These are phyloP conservation scores for Drosophila multiciliata DNA, from an alignment of 2,888 invertebrate genomes.

Conservation along the genomic window DNA sequence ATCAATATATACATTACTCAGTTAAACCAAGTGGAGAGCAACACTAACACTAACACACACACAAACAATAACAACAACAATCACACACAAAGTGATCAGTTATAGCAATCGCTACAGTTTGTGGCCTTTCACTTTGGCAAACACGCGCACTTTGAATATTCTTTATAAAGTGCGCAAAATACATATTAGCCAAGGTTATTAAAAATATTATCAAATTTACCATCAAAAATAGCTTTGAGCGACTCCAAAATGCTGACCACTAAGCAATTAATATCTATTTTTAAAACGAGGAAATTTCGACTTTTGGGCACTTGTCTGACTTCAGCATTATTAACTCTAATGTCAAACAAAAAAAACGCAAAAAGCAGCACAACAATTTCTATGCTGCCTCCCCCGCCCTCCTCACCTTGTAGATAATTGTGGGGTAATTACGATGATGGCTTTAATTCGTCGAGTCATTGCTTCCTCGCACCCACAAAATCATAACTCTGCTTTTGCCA, in stretches of 20 bases:
- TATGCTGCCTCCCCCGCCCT: background rate
- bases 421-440: constrained; percentile 28
- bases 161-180: constrained; percentile 72
- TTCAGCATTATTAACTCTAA: constrained; percentile 48
- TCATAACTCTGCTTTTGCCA: background rate
- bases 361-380: background rate
- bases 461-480: constrained; percentile 41
- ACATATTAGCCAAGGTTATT: constrained; percentile 74
- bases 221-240: constrained; percentile 63
- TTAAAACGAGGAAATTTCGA: constrained; percentile 71
- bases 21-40: constrained; percentile 28
- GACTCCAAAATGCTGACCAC: constrained; percentile 39
- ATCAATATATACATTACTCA: constrained; percentile 56
- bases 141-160: constrained; percentile 72
- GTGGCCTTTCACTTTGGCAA: constrained; percentile 74
- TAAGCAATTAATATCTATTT: constrained; percentile 66
- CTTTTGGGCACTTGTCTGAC: constrained; percentile 61
- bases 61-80: constrained; percentile 3
- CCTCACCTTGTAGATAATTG: background rate
- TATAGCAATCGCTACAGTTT: constrained; percentile 63
- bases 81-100: constrained; percentile 53
- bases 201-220: constrained; percentile 55
- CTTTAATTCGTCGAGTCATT: constrained; percentile 35
- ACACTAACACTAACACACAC: background rate
- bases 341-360: constrained; percentile 18